phyloP scores from a whole-genome alignment of 2,797 vertebrate species.

The Danio jaintianensis region DNA sequence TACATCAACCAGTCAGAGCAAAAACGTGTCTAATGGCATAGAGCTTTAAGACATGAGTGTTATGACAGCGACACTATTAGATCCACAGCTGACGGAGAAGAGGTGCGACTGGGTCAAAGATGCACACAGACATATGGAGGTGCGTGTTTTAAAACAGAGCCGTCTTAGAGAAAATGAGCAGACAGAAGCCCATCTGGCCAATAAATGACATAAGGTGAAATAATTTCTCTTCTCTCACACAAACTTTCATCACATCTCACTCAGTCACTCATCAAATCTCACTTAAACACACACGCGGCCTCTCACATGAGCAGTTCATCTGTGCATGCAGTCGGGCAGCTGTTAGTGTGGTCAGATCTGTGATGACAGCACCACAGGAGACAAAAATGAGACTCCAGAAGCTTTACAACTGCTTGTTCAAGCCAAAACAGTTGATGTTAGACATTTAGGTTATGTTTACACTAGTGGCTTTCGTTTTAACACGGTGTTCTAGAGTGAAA shows the following conservation, averaged over 20 bases:
- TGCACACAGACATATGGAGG: neutral
- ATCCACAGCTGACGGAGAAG: conserved; percentile 23
- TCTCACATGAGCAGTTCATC: conserved; percentile 15
- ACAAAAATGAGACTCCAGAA: conserved; percentile 16
- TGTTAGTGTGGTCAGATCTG: conserved; percentile 2
- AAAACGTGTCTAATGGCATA: conserved; percentile 28
- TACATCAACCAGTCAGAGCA: conserved; percentile 32
- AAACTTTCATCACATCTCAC: conserved; percentile 34
- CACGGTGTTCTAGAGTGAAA: too few species aligned
- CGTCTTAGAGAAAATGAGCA: neutral
- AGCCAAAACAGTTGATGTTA: neutral
- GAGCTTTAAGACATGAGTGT: conserved; percentile 27
- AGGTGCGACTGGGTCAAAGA: conserved; percentile 17
- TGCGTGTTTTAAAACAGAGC: neutral
- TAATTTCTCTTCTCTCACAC: neutral
- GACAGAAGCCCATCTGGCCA: conserved; percentile 21
- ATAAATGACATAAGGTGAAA: neutral
- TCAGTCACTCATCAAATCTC: neutral
- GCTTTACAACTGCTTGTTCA: conserved; percentile 11
- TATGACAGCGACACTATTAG: conserved; percentile 28
- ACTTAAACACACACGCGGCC: conserved; percentile 1
- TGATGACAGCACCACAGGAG: conserved; percentile 33
- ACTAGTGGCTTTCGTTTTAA: too few species aligned
- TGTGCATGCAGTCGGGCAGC: neutral
- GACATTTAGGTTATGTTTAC: neutral